These are phyloP conservation scores for Neodiprion virginianus DNA, from an alignment of 1,140 invertebrate species.

Conservation along the genomic window DNA sequence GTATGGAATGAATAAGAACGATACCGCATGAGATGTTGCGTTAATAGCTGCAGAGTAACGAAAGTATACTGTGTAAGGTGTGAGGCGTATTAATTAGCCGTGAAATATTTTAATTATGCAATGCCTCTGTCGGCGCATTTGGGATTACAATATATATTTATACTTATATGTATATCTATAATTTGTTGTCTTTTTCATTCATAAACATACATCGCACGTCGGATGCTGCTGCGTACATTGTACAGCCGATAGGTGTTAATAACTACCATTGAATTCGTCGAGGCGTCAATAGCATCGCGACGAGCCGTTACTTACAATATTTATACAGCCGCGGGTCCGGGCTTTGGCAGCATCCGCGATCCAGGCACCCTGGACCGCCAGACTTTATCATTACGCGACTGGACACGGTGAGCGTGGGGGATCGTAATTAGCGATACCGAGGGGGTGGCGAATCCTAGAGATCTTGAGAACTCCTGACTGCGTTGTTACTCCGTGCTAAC, in stretches of 20 bases:
- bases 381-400: not conserved
- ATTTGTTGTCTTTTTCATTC: no score
- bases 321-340: conserved; percentile 34
- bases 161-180: not conserved
- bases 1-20: not conserved
- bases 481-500: not conserved
- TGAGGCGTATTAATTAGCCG: not conserved
- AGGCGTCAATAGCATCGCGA: conserved; percentile 18
- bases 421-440: not conserved
- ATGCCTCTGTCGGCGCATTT: not conserved
- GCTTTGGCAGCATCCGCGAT: not conserved
- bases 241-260: not conserved
- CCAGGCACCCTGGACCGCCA: not conserved
- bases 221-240: not conserved
- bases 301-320: conserved; percentile 42
- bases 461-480: not conserved
- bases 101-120: not conserved
- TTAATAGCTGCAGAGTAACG: no score
- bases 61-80: not conserved
- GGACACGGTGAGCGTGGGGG: conserved; percentile 6
- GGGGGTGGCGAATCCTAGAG: no score
- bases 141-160: not conserved
- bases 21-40: not conserved
- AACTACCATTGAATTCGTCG: conserved; percentile 1
- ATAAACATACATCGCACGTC: not conserved